These are phyloP conservation scores for Vesta saturnalis DNA, from an alignment of 2,888 invertebrate genomes.

Conservation along the genomic window DNA sequence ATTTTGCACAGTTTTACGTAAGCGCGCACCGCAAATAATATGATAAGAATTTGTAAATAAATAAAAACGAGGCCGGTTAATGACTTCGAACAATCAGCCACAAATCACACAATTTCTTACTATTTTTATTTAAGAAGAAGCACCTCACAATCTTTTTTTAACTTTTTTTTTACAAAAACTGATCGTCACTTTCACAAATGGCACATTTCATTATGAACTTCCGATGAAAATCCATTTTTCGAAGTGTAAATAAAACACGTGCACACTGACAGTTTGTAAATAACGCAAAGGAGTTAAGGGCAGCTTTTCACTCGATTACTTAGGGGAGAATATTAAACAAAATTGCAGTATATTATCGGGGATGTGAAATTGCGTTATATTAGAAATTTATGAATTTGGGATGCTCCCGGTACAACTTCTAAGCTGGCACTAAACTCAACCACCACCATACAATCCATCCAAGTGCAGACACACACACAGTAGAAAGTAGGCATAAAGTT, in stretches of 20 bases:
- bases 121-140: too few species aligned
- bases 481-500: conserved; percentile 59
- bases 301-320: too few species aligned
- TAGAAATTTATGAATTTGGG: conserved; percentile 38
- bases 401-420: conserved; percentile 52
- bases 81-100: background rate
- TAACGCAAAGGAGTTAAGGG: conserved; percentile 10
- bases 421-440: conserved; percentile 56
- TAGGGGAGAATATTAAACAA: too few species aligned
- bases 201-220: conserved; percentile 57
- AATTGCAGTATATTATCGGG: conserved; percentile 33
- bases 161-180: conserved; percentile 21
- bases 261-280: conserved; percentile 40
- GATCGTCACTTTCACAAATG: conserved; percentile 45
- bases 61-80: background rate
- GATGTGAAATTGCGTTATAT: conserved; percentile 12
- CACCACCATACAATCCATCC: conserved; percentile 40
- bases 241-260: conserved; percentile 35
- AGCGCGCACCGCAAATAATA: background rate
- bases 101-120: background rate
- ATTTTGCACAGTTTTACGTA: background rate
- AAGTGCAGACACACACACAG: conserved; percentile 44
- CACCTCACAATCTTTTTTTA: too few species aligned
- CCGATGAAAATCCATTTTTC: conserved; percentile 54
- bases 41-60: conserved; percentile 1